phyloP scores from a whole-genome alignment of 2,113 vertebrate species.

The Corynorhinus townsendii region DNA sequence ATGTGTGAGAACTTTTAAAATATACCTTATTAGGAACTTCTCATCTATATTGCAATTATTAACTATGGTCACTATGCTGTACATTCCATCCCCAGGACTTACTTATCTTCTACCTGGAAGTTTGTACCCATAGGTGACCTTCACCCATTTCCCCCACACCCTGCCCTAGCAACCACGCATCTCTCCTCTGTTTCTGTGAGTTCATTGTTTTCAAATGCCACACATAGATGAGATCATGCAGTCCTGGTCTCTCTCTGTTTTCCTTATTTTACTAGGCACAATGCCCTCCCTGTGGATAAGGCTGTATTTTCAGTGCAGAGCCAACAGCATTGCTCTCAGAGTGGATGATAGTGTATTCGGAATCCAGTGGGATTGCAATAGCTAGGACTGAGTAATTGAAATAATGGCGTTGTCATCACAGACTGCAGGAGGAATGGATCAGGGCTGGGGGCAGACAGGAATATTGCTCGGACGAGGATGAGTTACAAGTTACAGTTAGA shows the following conservation, averaged over 20 bases:
- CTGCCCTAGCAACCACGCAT: not conserved
- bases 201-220: not conserved
- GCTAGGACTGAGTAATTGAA: not conserved
- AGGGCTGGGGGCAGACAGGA: not conserved
- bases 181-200: not conserved
- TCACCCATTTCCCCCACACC: not conserved
- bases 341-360: not conserved
- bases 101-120: not conserved
- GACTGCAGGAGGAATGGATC: not conserved
- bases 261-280: not conserved
- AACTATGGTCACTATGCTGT: not conserved
- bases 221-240: not conserved
- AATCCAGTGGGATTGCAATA: not conserved
- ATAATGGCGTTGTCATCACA: not conserved
- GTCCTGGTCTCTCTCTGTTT: not conserved
- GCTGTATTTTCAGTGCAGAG: not conserved
- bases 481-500: not conserved
- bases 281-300: not conserved
- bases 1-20: not conserved
- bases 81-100: not conserved
- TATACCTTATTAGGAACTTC: not conserved
- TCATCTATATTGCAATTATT: not conserved
- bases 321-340: not conserved
- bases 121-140: not conserved
- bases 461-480: not conserved